Base-by-base conservation (phyloP, 2,797 vertebrate genomes). In the Microcaecilia unicolor region DNA sequence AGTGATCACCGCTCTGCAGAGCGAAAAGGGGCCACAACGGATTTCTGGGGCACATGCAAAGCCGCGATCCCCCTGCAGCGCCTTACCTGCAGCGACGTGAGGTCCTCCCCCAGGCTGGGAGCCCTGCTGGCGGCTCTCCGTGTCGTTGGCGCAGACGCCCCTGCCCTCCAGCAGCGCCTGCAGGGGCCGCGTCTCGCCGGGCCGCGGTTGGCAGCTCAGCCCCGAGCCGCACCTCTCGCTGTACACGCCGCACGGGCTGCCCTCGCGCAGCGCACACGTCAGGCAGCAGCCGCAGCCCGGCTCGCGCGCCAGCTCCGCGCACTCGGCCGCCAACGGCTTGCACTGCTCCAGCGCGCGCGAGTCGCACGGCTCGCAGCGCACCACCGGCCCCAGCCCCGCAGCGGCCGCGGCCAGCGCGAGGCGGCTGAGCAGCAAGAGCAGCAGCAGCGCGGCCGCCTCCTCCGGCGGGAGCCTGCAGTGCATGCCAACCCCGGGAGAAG, bases 241-340 rank as follows among this genome's bases (percentile, higher is more conserved):
- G 78, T 95, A 95, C 39, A 95, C 80, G 14, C 91, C 91, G 67
- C 92, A 95, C 14, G 67, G 53, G 48, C 81, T 78, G 6, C 90
- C 90, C 35, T 44, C 48, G 1, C 49, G 72, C 34, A 91, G 73
- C 25, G 92, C 89, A 58, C 91, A 95, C 3, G 88, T 92, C 76
- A 85, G 30, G 73, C 91, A 94, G 76, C 91, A 93, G 52, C 91
- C 89, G 58, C 91, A 94, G 52, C 89, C 89, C 1, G 90, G 85
- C 27, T 95, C 91, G 10, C 83, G 86, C 42, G 91, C 87, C 17
- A 45, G 55, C 61, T 95, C 89, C 3, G 75, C 32, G 58, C 91
- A 93, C 30, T 79, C 80, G 11, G 79, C 51, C 43, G 74, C 70
- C 31, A 86, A 44, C 6, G 88, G 88, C 39, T 76, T 83, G 76